Evolutionary conservation across 2,888 invertebrate genomes (phyloP), one percentile per base, ranked within the genome.

Genomic region (Drosophila yooni): DNA sequence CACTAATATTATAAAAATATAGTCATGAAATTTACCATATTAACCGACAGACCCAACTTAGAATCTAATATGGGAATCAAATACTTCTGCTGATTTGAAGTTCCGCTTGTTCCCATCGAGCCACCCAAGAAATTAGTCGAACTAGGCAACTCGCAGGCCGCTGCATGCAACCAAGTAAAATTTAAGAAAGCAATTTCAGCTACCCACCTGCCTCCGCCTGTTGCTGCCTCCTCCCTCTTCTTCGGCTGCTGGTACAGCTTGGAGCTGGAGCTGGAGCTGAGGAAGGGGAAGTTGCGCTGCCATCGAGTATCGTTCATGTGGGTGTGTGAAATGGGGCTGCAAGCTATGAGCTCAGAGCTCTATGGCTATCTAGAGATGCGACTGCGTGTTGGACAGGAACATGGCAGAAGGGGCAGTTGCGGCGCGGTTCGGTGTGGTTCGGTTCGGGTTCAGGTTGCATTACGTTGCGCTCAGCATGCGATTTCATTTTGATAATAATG

Each of bases 401-500:
- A 38, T 56, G 68, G 57, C 51, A 48, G 61, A 61, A 11, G 25
- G 61, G 34, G 21, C 53, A 36, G 34, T 54, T 25, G 53, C 54
- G 25, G 18, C 27, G 25, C 54, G 11, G 25, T 18, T 7, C 25
- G 25, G 48, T 31, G 27, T 2, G 29, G 68, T 51, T 18, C 15
- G 48, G 43, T 43, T 15, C 5, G 57, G 59, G 33, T 48, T 48
- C 21, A 56, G 53, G 66, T 38, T 70, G 68, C 59, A 70, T 70
- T 70, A 70, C 68, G 60, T 54, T 60, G 38, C 38, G 34, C 82
- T 58, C 78, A 69, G 80, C 81, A 81, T 82, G 91, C 91, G 88
- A 88, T 88, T 90, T 76, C 89, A 89, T 90, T 88, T 88, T 88
- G 91, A 88, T 89, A 88, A 89, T 88, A 90, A 90, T 87, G 80